These are phyloP conservation scores for Zenarchopterus dispar DNA, from an alignment of 2,797 vertebrate genomes.

Conservation along the genomic window DNA sequence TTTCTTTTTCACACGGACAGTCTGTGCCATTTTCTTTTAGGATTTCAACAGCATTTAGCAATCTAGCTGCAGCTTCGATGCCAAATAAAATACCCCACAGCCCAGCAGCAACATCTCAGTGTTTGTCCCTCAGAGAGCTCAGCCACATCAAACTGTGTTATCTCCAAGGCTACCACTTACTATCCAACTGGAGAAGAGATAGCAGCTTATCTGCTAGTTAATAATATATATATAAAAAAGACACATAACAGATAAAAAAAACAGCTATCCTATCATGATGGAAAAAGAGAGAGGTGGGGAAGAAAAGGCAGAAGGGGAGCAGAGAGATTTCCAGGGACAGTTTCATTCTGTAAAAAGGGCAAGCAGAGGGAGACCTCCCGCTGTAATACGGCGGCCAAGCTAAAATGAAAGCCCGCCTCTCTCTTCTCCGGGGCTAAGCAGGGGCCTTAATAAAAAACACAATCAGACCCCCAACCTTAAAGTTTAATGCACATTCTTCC, in stretches of 20 bases:
- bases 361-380: constrained; percentile 79
- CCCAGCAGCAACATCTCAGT: constrained; percentile 57
- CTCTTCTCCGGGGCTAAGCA: constrained; percentile 84
- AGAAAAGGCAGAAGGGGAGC: constrained; percentile 51
- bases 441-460: constrained; percentile 84
- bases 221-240: constrained; percentile 69
- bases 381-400: constrained; percentile 70
- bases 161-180: constrained; percentile 77
- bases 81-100: constrained; percentile 61
- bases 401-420: constrained; percentile 82
- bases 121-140: constrained; percentile 69
- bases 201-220: constrained; percentile 78
- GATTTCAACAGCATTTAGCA: constrained; percentile 43
- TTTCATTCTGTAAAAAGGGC: constrained; percentile 84
- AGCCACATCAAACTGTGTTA: constrained; percentile 74
- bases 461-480: constrained; percentile 82
- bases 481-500: constrained; percentile 84
- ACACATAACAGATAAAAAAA: constrained; percentile 73
- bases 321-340: constrained; percentile 76
- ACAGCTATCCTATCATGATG: constrained; percentile 62
- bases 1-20: constrained; percentile 34
- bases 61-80: constrained; percentile 39
- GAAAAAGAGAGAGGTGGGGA: constrained; percentile 49
- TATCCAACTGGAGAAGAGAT: constrained; percentile 75
- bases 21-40: constrained; percentile 37